These are phyloP conservation scores for Perithous albicinctus DNA, from an alignment of 2,888 invertebrate genomes.

Conservation along the genomic window DNA sequence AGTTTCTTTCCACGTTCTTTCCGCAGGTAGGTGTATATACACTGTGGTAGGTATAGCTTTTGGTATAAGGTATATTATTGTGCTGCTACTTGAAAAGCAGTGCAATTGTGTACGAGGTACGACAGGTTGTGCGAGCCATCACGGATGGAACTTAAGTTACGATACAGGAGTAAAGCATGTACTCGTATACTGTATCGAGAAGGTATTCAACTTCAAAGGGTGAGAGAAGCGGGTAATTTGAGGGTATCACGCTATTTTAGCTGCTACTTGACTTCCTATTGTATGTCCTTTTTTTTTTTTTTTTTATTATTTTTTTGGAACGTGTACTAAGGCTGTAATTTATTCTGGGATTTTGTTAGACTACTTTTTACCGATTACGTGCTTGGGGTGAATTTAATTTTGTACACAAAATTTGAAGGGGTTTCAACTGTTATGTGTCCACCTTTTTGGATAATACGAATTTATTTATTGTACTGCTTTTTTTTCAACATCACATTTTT, in stretches of 20 bases:
- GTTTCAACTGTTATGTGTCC: background rate
- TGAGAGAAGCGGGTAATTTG: constrained; percentile 28
- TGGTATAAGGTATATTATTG: background rate
- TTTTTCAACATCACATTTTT: too few species aligned
- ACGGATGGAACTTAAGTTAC: constrained; percentile 33
- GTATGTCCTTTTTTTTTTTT: too few species aligned
- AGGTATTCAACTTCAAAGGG: constrained; percentile 23
- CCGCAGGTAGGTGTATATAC: background rate
- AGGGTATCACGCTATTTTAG: constrained; percentile 47
- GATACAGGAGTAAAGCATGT: background rate
- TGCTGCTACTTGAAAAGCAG: background rate
- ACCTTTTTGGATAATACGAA: too few species aligned
- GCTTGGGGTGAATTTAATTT: background rate
- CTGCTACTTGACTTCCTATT: background rate
- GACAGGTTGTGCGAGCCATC: constrained; percentile 33
- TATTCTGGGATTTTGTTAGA: background rate
- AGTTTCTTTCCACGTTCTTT: constrained; percentile 26
- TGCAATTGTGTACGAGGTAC: constrained; percentile 28
- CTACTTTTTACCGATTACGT: background rate
- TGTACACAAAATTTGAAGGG: background rate
- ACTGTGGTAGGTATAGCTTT: background rate
- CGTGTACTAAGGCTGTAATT: background rate
- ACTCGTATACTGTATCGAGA: background rate
- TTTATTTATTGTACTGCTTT: too few species aligned
- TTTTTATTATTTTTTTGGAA: background rate